Base-by-base conservation (phyloP, 2,888 invertebrate genomes). In the Sarcophaga caerulescens region DNA sequence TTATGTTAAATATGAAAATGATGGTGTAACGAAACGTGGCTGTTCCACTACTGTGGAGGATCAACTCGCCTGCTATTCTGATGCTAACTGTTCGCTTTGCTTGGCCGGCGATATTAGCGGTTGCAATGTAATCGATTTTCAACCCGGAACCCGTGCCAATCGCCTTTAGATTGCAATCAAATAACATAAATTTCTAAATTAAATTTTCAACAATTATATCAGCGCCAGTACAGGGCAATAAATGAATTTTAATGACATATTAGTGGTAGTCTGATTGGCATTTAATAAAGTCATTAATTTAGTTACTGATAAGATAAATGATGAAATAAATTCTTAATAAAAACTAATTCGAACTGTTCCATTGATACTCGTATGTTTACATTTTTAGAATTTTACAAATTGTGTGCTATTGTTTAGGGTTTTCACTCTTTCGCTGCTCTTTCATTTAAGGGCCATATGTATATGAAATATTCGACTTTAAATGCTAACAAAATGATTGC, bases 91-190 rank as follows among this genome's bases (percentile, higher is more conserved):
- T 71, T 87, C 90, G 44, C 83, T 92, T 23, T 92, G 92, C 73
- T 88, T 90, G 4, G 88, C 92, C 4, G 92, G 90, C 0, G 92
- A 92, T 70, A 84, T 91, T 3, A 88, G 79, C 5, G 89, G 87
- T 45, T 92, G 92, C 81, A 92, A 92, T 74, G 88, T 84, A 23
- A 88, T 89, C 4, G 89, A 92, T 52, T 89, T 92, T 81, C 85
- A 45, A 19, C 84, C 85, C 2, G 91, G 89, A 45, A 88, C 89
- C 73, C 89, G 90, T n/a, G 82, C 85, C 21, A 62, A 59, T 81
- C 83, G 60, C 10, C 85, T 83, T 85, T 87, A 81, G 23, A 70
- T 21, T 14, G 1, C 44, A 8, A 59, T n/a, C 14, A n/a, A 10
- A 4, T 5, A 69, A 14, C 2, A 66, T 35, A 66, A 66, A 44